Evolutionary conservation across 2,888 invertebrate genomes (phyloP).

Genomic region (Buathra laborator): DNA sequence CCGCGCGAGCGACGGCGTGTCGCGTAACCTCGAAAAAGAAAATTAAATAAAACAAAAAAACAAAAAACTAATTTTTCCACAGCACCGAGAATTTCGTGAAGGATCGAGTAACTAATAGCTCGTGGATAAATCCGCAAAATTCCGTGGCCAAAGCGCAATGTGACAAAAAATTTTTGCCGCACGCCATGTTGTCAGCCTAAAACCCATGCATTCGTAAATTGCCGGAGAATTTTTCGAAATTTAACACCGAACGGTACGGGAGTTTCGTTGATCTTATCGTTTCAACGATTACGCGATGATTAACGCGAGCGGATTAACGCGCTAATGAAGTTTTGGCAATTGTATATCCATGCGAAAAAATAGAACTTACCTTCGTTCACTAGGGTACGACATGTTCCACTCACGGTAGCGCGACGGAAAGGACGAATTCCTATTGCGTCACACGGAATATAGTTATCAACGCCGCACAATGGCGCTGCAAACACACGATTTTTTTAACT

Average conservation of each 20-base stretch:
- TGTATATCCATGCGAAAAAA: constrained; percentile 80
- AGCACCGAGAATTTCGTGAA: neutral
- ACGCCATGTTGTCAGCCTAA: constrained; percentile 88
- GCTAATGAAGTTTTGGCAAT: constrained; percentile 41
- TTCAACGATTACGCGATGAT: constrained; percentile 2
- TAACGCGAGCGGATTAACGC: constrained; percentile 16
- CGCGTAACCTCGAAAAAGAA: neutral
- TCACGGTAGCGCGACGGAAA: constrained; percentile 92
- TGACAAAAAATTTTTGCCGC: constrained; percentile 79
- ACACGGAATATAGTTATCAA: constrained; percentile 77
- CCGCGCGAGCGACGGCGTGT: constrained; percentile 5
- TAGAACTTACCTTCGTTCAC: constrained; percentile 92
- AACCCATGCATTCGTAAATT: constrained; percentile 77
- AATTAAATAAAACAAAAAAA: neutral
- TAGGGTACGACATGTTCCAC: constrained; percentile 94
- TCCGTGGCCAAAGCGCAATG: constrained; percentile 69
- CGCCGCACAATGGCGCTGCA: constrained; percentile 79
- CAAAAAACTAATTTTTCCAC: neutral
- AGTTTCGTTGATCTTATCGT: constrained; percentile 35
- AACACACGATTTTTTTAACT: constrained; percentile 32
- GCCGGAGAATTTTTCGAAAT: constrained; percentile 56
- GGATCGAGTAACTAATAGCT: neutral
- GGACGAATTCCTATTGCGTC: constrained; percentile 85
- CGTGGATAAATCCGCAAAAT: constrained; percentile 40
- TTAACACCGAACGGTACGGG: constrained; percentile 13